phyloP scores from a whole-genome alignment of 2,797 vertebrate species.

The Pangasius macronema region DNA sequence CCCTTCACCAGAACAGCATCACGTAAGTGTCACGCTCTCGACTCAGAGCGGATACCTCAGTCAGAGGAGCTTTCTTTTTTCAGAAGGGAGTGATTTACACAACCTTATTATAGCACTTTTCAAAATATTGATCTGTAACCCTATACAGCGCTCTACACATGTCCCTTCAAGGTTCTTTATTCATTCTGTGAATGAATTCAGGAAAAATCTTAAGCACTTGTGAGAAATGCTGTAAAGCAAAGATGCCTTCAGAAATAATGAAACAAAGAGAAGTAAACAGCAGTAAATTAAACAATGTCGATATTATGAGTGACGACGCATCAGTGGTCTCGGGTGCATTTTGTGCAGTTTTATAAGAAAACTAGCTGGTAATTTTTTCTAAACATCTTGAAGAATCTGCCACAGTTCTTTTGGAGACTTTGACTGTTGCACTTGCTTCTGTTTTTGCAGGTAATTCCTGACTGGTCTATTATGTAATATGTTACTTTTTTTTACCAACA shows the following conservation, averaged over 20 bases:
- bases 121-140: background rate
- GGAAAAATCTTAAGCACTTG: background rate
- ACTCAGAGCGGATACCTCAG: background rate
- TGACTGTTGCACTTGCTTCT: background rate
- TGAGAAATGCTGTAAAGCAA: background rate
- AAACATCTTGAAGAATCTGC: background rate
- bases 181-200: background rate
- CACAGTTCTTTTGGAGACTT: background rate
- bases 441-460: background rate
- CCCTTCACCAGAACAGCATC: slow-evolving; percentile 85
- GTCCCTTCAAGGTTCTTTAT: background rate
- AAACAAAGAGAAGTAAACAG: background rate
- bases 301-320: background rate
- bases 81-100: background rate
- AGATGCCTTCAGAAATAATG: background rate
- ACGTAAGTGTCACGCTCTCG: slow-evolving; percentile 40
- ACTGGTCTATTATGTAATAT: background rate
- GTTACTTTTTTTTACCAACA: background rate
- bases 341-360: background rate
- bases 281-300: background rate
- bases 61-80: background rate
- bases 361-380: background rate
- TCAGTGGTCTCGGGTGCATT: background rate
- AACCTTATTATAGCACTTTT: background rate
- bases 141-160: background rate